A percentile compares a stretch with the other conserved stretches of the same genome.
Conservation (phyloP, 2,888 invertebrate species). For the Pristionchus exspectatus region DNA sequence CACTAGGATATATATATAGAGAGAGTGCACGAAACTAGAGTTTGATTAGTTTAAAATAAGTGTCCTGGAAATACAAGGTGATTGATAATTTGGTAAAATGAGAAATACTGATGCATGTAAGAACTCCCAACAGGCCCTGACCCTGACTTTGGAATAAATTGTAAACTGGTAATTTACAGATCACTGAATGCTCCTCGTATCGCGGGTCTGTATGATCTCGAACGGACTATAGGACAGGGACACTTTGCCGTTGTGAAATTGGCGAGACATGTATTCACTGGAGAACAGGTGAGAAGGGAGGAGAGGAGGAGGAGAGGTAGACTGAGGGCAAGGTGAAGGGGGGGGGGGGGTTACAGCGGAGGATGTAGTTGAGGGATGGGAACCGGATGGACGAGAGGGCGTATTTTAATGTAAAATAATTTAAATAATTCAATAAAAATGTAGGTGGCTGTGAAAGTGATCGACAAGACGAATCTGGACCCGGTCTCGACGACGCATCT, state of each 20-base stretch:
- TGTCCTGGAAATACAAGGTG: not conserved
- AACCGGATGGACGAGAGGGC: too few relatives aligned
- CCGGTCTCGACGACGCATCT: conserved; percentile 95
- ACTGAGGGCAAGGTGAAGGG: not conserved
- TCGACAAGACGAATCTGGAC: conserved; percentile 98
- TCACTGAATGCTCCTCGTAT: conserved; percentile 60
- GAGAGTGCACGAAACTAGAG: not conserved
- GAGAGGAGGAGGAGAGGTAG: not conserved
- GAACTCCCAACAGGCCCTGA: too few relatives aligned
- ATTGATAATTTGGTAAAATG: not conserved
- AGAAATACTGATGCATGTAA: too few relatives aligned
- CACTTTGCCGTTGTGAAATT: conserved; percentile 99
- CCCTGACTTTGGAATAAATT: too few relatives aligned
- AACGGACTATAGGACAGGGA: conserved; percentile 96
- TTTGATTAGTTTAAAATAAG: not conserved
- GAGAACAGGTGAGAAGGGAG: conserved; percentile 92
- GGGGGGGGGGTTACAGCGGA: not conserved
- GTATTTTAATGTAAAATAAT: too few relatives aligned
- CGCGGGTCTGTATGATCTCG: conserved; percentile 93
- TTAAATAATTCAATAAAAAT: too few relatives aligned
- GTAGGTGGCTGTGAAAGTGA: conserved; percentile 85
- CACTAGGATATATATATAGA: conserved; percentile 1
- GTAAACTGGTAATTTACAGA: not conserved
- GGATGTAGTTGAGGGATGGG: too few relatives aligned
- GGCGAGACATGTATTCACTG: conserved; percentile 98